Conservation (phyloP, 2,113 vertebrate genomes). For the Melozone crissalis region DNA sequence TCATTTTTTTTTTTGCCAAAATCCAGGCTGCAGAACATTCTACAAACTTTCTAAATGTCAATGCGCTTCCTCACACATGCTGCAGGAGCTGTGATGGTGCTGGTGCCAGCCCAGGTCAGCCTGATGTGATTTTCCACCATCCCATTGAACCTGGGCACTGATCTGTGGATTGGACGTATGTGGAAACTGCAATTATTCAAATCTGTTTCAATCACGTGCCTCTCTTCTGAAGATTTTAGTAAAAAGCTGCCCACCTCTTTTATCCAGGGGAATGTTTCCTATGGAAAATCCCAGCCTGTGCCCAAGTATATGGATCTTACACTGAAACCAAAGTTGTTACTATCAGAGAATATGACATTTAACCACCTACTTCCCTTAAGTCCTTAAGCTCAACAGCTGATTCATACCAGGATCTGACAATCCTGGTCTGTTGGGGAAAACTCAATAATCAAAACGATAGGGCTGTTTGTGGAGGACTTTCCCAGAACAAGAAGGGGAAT, state of each 20-base stretch:
- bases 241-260: neutral
- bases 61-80: neutral
- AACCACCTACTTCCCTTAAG: neutral
- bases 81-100: neutral
- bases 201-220: neutral
- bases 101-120: constrained; percentile 12
- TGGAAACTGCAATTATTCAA: constrained; percentile 65
- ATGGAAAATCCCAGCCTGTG: constrained; percentile 46
- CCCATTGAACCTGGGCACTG: constrained; percentile 63
- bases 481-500: neutral
- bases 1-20: neutral
- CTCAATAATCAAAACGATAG: neutral
- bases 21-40: neutral
- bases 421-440: neutral
- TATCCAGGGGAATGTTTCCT: neutral
- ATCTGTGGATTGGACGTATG: constrained; percentile 48
- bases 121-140: constrained; percentile 36
- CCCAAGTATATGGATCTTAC: neutral
- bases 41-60: neutral
- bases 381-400: neutral
- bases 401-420: neutral
- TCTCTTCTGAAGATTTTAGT: neutral
- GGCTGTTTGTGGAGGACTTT: neutral
- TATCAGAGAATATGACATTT: neutral
- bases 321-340: neutral